phyloP scores from a whole-genome alignment of 2,888 invertebrate species.

The Carabus problematicus region DNA sequence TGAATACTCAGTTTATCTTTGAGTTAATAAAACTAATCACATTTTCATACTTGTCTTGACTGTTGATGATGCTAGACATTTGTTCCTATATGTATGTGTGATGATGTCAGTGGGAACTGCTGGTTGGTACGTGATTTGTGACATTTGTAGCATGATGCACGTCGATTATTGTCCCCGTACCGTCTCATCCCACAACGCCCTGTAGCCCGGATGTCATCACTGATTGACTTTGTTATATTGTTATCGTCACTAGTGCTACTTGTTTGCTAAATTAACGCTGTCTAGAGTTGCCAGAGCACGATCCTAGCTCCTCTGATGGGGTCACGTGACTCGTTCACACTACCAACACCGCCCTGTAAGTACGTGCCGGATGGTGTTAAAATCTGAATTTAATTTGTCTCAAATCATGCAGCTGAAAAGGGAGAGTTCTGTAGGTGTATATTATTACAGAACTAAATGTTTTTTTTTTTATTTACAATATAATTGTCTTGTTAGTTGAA shows the following conservation, averaged over 20 bases:
- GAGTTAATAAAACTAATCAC: no score
- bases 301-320: slow-evolving; percentile 46
- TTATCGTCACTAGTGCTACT: slow-evolving; percentile 54
- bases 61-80: no score
- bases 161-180: not conserved
- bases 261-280: slow-evolving; percentile 57
- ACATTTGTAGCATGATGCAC: slow-evolving; percentile 19
- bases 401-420: no score
- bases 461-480: no score
- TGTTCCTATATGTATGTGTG: not conserved
- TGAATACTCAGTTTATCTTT: no score
- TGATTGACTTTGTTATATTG: slow-evolving; percentile 60
- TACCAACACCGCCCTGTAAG: not conserved
- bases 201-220: slow-evolving; percentile 44
- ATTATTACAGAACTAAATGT: no score
- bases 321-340: slow-evolving; percentile 23
- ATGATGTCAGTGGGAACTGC: not conserved
- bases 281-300: slow-evolving; percentile 55
- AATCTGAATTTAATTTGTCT: no score
- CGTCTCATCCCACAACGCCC: not conserved
- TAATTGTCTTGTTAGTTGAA: no score
- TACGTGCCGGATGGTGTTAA: slow-evolving; percentile 5
- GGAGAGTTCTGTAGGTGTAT: no score
- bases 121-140: slow-evolving; percentile 32
- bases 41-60: no score